These are phyloP conservation scores for Cranoglanis bouderius DNA, from an alignment of 2,113 vertebrate species.

Conservation along the genomic window DNA sequence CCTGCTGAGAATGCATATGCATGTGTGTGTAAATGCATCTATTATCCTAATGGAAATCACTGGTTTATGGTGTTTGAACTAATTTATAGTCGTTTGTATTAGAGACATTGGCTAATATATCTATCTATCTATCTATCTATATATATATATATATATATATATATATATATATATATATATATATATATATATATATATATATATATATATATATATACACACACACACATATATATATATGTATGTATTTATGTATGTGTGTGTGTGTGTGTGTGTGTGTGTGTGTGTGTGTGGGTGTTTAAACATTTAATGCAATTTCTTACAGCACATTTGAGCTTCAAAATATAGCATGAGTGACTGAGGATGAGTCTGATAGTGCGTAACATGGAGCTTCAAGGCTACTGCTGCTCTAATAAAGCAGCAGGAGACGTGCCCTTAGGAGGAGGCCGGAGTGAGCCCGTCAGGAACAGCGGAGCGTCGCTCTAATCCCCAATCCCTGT, in stretches of 20 bases:
- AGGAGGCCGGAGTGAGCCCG: slow-evolving; percentile 52
- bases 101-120: not conserved
- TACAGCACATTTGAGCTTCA: slow-evolving; percentile 17
- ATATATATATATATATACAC: too few species aligned
- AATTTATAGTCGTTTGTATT: not conserved
- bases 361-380: slow-evolving; percentile 15
- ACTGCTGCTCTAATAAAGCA: slow-evolving; percentile 34
- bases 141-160: too few species aligned
- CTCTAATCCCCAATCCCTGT: slow-evolving; percentile 77
- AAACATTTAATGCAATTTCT: slow-evolving; percentile 26
- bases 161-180: too few species aligned
- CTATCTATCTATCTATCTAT: too few species aligned
- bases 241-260: not conserved
- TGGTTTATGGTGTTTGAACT: slow-evolving; percentile 17
- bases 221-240: too few species aligned
- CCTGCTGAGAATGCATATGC: slow-evolving; percentile 8
- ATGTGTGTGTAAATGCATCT: slow-evolving; percentile 15
- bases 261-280: too few species aligned
- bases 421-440: slow-evolving; percentile 43
- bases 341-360: not conserved
- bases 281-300: slow-evolving; percentile 2
- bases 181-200: too few species aligned
- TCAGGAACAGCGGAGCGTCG: slow-evolving; percentile 43
- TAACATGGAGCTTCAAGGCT: slow-evolving; percentile 36
- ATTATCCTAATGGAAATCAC: slow-evolving; percentile 15